These are phyloP conservation scores for Hylyphantes graminicola DNA, from an alignment of 1,140 invertebrate genomes.

Conservation along the genomic window DNA sequence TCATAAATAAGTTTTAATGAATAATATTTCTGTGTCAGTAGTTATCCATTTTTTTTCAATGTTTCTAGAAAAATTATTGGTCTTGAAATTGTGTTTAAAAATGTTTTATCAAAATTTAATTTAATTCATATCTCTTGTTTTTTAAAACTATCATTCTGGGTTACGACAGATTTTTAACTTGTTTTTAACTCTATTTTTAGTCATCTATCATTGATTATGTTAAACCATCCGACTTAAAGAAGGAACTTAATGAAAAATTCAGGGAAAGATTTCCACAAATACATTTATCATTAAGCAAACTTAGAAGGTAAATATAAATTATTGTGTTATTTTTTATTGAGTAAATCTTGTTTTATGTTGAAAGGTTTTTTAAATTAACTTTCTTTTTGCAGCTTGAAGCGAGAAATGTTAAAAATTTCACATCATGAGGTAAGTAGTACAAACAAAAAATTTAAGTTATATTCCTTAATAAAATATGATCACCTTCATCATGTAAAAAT, in stretches of 20 bases:
- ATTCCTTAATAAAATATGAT: conserved; percentile 6
- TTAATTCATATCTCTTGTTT: no score
- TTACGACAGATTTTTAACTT: background rate
- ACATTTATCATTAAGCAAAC: conserved; percentile 94
- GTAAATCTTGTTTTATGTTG: background rate
- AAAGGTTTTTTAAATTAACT: background rate
- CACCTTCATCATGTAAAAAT: conserved; percentile 13
- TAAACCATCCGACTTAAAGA: conserved; percentile 94
- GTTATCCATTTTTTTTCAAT: no score
- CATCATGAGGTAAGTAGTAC: conserved; percentile 68
- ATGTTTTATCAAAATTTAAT: no score
- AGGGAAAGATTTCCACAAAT: conserved; percentile 94
- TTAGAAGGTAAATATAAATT: conserved; percentile 68
- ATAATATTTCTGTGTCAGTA: no score
- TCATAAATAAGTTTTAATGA: no score
- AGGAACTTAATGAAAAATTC: conserved; percentile 98
- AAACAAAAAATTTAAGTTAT: conserved; percentile 13
- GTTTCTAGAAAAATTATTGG: no score
- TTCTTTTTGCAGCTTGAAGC: conserved; percentile 81
- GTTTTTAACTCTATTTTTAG: conserved; percentile 44
- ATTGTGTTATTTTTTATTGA: background rate
- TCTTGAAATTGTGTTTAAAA: no score
- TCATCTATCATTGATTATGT: conserved; percentile 96
- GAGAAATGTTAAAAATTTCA: conserved; percentile 94
- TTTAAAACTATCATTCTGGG: no score